Conservation (phyloP, 2,113 vertebrate species). For the Halichoerus grypus region DNA sequence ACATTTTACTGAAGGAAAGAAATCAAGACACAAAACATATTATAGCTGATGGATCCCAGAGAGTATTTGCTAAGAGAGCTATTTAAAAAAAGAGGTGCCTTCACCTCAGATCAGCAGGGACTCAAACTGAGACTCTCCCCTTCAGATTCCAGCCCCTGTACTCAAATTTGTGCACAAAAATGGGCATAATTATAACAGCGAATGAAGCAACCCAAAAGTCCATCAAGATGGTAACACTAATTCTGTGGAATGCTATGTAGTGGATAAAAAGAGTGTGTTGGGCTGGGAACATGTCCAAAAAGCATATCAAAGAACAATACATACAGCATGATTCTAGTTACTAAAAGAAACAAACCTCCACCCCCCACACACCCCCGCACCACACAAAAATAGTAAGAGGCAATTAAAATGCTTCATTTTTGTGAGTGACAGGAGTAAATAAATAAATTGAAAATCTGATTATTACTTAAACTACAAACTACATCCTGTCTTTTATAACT, state of each 20-base stretch:
- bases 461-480: neutral
- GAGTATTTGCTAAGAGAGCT: neutral
- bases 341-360: neutral
- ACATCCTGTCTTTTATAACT: neutral
- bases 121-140: neutral
- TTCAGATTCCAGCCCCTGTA: neutral
- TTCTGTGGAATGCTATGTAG: neutral
- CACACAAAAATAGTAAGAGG: neutral
- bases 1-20: neutral
- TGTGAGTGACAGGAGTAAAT: neutral
- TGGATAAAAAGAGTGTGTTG: neutral
- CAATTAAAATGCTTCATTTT: neutral
- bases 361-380: accelerated
- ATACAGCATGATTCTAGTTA: neutral
- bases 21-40: neutral
- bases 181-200: neutral
- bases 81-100: neutral
- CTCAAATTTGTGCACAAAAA: neutral
- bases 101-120: neutral
- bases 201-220: neutral
- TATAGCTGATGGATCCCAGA: neutral
- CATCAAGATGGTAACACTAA: neutral
- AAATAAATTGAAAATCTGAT: neutral
- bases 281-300: neutral
- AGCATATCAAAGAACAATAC: neutral